Base-by-base conservation (phyloP, 2,113 vertebrate genomes). In the Clarias batrachus region DNA sequence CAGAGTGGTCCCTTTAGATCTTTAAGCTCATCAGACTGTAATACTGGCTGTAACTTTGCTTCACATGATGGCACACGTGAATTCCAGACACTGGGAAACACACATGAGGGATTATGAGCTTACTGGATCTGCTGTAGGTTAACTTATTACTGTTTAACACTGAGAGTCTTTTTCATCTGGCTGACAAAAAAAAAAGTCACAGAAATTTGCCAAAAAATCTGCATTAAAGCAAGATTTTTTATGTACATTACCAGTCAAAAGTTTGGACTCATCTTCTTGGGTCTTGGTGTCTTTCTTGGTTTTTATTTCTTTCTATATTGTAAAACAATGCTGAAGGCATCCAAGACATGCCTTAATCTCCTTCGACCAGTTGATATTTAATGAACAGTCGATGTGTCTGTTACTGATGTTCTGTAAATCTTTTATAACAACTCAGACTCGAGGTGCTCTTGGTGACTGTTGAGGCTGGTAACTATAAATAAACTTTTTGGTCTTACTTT, bases 1-100 rank as follows among this genome's bases (percentile, higher is more conserved):
- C 83, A 19, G 27, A 57, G 37, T 19, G 37, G 37, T 85, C 73
- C 37, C 25, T 74, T 60, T 74, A 76, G 83, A 76, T 25, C 30
- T 41, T 21, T 8, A 25, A 23, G 12, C 27, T 80, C 56, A 60
- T 48, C 25, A 9, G 48, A 41, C 21, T 84, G 70, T 27, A 74
- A 76, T 60, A 62, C 7, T 59, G 54, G 3, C 30, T 71, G 48
- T 41, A 57, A 60, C 7, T 19, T 41, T 11, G 17, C 19, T 76
- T 74, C 30, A 73, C 70, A n/a, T 27, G 5, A n/a, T 83, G 54
- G n/a, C 17, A 16, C 10, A 37, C 23, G 17, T 83, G 25, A 71
- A 33, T 17, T 71, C 17, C 82, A 57, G 65, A 60, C 57, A 23
- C 66, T 59, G 65, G 48, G 52, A 60, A 85, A 85, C 25, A 19